Conservation (phyloP, 1,140 invertebrate species). For the Phymorhynchus buccinoides region DNA sequence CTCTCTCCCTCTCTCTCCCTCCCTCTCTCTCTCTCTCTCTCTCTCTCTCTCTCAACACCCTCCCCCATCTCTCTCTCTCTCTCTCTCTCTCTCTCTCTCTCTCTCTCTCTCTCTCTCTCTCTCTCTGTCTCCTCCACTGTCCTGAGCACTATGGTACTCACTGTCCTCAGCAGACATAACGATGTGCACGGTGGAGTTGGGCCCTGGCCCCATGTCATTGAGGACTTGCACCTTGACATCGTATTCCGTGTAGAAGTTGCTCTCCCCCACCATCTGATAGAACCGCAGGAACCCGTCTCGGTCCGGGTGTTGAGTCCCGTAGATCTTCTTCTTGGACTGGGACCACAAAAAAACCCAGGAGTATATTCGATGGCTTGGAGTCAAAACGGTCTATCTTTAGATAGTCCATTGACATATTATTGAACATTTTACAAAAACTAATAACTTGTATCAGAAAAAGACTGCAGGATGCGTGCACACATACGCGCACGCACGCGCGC, state of each 20-base stretch:
- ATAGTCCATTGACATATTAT: too few species aligned
- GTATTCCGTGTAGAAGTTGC: slow-evolving; percentile 89
- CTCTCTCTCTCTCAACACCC: too few species aligned
- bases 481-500: not conserved
- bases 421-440: too few species aligned
- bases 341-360: not conserved
- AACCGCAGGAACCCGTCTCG: slow-evolving; percentile 53
- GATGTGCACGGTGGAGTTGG: slow-evolving; percentile 82
- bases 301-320: not conserved
- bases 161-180: slow-evolving; percentile 84
- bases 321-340: slow-evolving; percentile 3
- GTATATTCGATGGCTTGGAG: too few species aligned
- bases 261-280: slow-evolving; percentile 80
- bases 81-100: not conserved
- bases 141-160: slow-evolving; percentile 29
- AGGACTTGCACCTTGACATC: slow-evolving; percentile 88
- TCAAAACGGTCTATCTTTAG: too few species aligned
- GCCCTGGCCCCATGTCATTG: slow-evolving; percentile 87
- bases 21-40: not conserved
- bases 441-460: too few species aligned
- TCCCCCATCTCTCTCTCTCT: too few species aligned
- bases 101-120: not conserved
- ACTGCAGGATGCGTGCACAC: not conserved
- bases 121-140: not conserved
- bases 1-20: slow-evolving; percentile 30